Conservation (phyloP, 2,113 vertebrate species). For the Ramphastos sulfuratus region DNA sequence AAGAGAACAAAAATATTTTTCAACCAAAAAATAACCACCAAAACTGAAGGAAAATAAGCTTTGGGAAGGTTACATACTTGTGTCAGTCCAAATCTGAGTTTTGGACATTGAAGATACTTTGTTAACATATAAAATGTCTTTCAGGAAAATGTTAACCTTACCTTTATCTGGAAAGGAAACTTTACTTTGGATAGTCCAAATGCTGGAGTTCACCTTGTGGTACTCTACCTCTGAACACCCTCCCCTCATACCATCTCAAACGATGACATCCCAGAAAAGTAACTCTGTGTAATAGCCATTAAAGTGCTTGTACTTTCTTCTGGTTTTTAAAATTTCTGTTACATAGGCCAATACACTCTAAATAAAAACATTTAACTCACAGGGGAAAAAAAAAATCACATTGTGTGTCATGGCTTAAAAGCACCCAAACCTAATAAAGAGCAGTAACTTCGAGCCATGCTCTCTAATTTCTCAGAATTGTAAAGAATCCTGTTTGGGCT, state of each 20-base stretch:
- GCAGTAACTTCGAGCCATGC: background rate
- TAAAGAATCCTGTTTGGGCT: background rate
- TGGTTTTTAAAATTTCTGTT: background rate
- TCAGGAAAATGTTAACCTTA: background rate
- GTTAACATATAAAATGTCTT: background rate
- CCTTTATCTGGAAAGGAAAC: background rate
- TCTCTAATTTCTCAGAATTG: background rate
- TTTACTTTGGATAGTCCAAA: background rate
- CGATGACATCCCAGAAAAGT: background rate
- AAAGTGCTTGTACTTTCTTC: background rate
- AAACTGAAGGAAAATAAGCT: background rate
- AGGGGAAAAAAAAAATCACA: background rate
- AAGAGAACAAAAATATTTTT: background rate
- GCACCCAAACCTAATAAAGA: background rate
- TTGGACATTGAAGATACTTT: background rate
- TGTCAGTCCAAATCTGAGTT: background rate
- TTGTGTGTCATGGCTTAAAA: background rate
- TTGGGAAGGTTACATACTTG: background rate
- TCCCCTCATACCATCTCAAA: background rate
- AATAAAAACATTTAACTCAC: background rate
- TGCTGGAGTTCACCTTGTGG: background rate
- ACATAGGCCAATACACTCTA: background rate
- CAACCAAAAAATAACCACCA: background rate
- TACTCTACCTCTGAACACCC: background rate
- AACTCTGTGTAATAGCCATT: background rate